Conservation (phyloP, 2,888 invertebrate genomes). For the Drosophila atripex region DNA sequence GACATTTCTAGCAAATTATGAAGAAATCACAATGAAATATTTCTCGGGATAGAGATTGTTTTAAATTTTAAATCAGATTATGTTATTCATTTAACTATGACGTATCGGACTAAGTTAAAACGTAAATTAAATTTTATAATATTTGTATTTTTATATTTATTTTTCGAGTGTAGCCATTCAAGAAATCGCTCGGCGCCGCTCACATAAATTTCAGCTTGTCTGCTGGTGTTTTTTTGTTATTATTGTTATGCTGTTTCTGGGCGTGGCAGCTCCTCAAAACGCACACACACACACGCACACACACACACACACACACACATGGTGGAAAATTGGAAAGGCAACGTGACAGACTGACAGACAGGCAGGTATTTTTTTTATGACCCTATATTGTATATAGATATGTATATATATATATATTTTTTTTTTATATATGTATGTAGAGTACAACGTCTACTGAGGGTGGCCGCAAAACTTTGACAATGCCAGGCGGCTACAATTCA, state of each 20-base stretch:
- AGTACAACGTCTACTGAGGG: slow-evolving; percentile 9
- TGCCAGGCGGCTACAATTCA: slow-evolving; percentile 46
- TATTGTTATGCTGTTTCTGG: slow-evolving; percentile 48
- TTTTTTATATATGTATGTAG: not conserved
- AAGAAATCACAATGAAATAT: too few relatives aligned
- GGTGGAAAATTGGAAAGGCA: slow-evolving; percentile 50
- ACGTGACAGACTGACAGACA: slow-evolving; percentile 56
- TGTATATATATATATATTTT: not conserved
- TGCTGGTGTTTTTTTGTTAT: slow-evolving; percentile 17
- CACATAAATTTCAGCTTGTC: slow-evolving; percentile 30
- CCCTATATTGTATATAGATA: not conserved
- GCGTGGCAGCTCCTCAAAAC: slow-evolving; percentile 50
- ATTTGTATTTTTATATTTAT: not conserved
- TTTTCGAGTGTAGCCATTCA: not conserved
- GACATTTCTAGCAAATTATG: too few relatives aligned
- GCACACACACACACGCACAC: slow-evolving; percentile 24
- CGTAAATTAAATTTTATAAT: not conserved
- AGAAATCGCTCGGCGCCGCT: slow-evolving; percentile 8
- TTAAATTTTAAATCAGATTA: too few relatives aligned
- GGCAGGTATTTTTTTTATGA: slow-evolving; percentile 5
- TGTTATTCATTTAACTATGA: too few relatives aligned
- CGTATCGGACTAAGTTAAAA: too few relatives aligned
- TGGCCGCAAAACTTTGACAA: slow-evolving; percentile 59
- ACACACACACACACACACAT: slow-evolving; percentile 9
- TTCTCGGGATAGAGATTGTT: too few relatives aligned